Evolutionary conservation across 1,140 invertebrate genomes (phyloP).

Genomic region (Drosophila pallidifrons): DNA sequence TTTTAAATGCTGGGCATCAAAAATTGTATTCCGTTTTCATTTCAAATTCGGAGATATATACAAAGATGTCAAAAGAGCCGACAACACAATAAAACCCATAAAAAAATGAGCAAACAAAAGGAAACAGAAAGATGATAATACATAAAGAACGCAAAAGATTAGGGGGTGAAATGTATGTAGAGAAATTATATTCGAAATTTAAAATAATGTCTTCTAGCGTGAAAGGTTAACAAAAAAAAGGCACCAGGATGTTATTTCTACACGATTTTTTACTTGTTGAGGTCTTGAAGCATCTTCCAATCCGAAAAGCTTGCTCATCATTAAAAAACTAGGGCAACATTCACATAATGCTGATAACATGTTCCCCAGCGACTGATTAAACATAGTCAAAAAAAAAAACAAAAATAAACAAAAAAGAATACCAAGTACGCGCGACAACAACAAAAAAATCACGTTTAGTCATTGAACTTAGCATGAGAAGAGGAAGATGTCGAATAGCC

Average conservation of each 20-base stretch:
- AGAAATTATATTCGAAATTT: background rate
- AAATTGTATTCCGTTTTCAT: slow-evolving; percentile 4
- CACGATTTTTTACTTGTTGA: background rate
- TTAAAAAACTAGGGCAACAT: slow-evolving; percentile 70
- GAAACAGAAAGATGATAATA: slow-evolving; percentile 8
- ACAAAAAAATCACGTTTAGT: slow-evolving; percentile 63
- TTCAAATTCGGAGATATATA: background rate
- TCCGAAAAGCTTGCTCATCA: slow-evolving; percentile 27
- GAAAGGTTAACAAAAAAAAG: too few species aligned
- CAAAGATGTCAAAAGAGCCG: slow-evolving; percentile 4
- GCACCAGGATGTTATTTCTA: slow-evolving; percentile 1
- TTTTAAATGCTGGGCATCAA: slow-evolving; percentile 23
- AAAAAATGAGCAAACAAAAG: slow-evolving; percentile 7
- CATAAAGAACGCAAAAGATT: slow-evolving; percentile 9
- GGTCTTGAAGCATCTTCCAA: slow-evolving; percentile 34
- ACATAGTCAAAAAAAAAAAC: slow-evolving; percentile 47
- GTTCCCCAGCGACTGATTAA: slow-evolving; percentile 59
- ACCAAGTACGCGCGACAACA: slow-evolving; percentile 35
- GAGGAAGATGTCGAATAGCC: slow-evolving; percentile 10
- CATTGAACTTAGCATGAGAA: slow-evolving; percentile 71
- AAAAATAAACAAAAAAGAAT: slow-evolving; percentile 14
- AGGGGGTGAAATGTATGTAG: background rate
- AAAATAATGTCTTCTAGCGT: too few species aligned
- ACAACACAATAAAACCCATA: slow-evolving; percentile 7
- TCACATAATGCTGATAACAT: slow-evolving; percentile 62